phyloP scores from a whole-genome alignment of 2,113 vertebrate genomes.

The Aramus guarauna region DNA sequence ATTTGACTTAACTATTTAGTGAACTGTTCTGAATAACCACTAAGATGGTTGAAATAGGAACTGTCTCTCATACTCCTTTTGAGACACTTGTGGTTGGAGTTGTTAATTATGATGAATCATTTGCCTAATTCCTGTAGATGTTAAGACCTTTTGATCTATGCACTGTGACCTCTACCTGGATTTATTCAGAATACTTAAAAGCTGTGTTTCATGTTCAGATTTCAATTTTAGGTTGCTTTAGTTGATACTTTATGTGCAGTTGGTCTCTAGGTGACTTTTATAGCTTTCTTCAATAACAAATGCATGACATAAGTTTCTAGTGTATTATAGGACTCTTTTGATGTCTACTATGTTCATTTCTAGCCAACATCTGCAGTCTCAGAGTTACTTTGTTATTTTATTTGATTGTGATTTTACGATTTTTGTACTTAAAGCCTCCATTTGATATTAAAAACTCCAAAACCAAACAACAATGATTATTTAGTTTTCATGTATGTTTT shows the following conservation, averaged over 20 bases:
- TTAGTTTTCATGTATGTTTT: background rate
- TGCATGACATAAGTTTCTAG: background rate
- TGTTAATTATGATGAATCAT: background rate
- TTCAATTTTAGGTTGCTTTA: background rate
- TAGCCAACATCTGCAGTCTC: background rate
- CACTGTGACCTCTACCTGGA: background rate
- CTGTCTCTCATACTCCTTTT: background rate
- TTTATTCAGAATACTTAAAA: background rate
- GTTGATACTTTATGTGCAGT: background rate
- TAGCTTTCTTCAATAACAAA: background rate
- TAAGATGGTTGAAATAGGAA: background rate
- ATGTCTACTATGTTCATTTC: background rate
- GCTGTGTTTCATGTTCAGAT: background rate
- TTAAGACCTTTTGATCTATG: background rate
- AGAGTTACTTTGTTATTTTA: background rate
- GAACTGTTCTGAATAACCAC: background rate
- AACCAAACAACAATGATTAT: background rate
- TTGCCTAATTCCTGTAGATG: background rate
- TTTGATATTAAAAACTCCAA: background rate
- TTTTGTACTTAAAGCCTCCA: background rate
- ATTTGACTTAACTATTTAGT: background rate
- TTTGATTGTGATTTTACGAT: background rate
- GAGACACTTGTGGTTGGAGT: background rate
- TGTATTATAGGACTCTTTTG: background rate
- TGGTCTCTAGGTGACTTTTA: background rate